Base-by-base conservation (phyloP, 1,140 invertebrate genomes). In the Coboldia fuscipes region DNA sequence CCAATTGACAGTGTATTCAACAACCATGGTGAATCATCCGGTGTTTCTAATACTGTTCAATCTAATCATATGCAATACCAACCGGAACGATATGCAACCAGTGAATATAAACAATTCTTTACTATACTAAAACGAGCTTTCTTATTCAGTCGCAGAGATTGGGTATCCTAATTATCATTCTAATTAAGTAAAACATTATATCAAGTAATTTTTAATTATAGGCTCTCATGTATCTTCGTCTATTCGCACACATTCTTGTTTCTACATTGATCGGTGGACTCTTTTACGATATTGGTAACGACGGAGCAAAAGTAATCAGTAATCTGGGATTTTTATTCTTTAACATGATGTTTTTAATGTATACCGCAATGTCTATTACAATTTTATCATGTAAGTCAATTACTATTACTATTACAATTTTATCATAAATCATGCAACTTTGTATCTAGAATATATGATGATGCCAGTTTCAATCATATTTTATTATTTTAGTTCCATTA, bases 311-410 rank as follows among this genome's bases (percentile, higher is more conserved):
- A 62, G 86, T 90, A 17, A 70, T 93, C 31, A 93, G 88, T 52
- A 97, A 97, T 56, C 70, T 92, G 42, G 89, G 88, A 35, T 94
- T 89, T 60, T 64, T 97, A 1, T 97, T 97, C 64, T 96, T 97
- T 70, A 92, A 89, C 52, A 86, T 96, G 76, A 63, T 97, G 41
- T 96, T 97, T 66, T 70, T 96, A 27, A 94, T 97, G 83, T 97
- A 96, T 60, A 92, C 89, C 2, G 88, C 90, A 1, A 89, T 97
- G 75, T 96, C 92, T 51, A 90, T 93, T 37, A 97, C 90, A 8
- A 90, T 97, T 50, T 66, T 97, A 37, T 94, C 90, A 43, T 97
- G 86, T 89, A 61, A 79, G 74, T 68, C 21, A 12, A 13, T 36
- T 23, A 23, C 20, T 34, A 39, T 12, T 34, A 20, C 19, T 30